Evolutionary conservation across 2,888 invertebrate species (phyloP), one percentile per base, ranked within the genome.

Genomic region (Diarsia dahlii): DNA sequence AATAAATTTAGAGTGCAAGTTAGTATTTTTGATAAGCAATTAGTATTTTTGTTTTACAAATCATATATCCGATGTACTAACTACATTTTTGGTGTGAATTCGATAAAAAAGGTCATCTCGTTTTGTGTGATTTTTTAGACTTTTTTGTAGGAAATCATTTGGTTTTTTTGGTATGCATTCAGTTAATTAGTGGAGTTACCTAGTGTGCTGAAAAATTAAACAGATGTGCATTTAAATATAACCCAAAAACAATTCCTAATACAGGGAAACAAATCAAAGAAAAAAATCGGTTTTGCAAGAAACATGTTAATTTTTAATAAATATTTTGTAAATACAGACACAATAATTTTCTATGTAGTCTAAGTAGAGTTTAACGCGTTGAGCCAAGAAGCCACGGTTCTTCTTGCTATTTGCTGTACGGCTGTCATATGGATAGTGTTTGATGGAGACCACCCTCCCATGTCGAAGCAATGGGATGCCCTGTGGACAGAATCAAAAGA

Each of bases 391-490:
- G 93, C 90, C 0, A 96, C 94, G n/a, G 92, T 80, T 78, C 94
- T 91, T 48, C 96, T 86, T 13, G 94, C 93, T 1, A 84, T 82
- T 84, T 94, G 94, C 81, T 96, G 94, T 2, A 91, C 91, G 54
- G 90, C 88, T 2, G 95, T 93, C 96, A 96, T 96, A 48, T 68
- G 71, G 23, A 95, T 95, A 8, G 96, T 96, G 84, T 96, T 94
- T 0, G 94, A 90, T 3, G 50, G 10, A 18, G 88, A 76, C 95
- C 95, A 96, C 52, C 87, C 81, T 76, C 91, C 91, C 95, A 96
- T 94, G 84, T 96, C 96, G 84, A 96, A 96, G 84, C 96, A 96
- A 84, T 96, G 96, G 3, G 96, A 95, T 23, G 96, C 96, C 80
- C 96, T 96, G 91, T 20, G 81, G 85, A 87, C n/a, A 84, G 72